Percentiles rank a stretch among this genome's conserved stretches.
These are phyloP conservation scores for Hippocampus barbouri DNA, from an alignment of 2,113 vertebrate species.

Conservation along the genomic window DNA sequence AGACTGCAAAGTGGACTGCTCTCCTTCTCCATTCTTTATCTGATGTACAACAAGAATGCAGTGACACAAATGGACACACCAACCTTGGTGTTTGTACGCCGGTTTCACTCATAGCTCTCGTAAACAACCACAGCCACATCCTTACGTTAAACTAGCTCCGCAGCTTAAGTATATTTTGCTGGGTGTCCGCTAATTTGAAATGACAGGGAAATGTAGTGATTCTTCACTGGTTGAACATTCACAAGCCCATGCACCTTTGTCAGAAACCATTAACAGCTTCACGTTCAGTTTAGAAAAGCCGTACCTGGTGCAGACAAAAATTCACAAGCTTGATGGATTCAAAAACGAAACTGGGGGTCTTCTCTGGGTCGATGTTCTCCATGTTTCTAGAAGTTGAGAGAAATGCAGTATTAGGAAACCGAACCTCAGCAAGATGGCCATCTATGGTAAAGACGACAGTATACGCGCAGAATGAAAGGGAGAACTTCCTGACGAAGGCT, in stretches of 20 bases:
- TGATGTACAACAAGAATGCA: slow-evolving; percentile 48
- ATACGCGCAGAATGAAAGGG: not conserved
- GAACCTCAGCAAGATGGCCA: not conserved
- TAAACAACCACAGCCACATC: not conserved
- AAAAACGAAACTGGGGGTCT: slow-evolving; percentile 76
- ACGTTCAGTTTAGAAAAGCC: slow-evolving; percentile 8
- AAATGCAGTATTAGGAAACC: slow-evolving; percentile 14
- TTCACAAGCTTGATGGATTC: slow-evolving; percentile 81
- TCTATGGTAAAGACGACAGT: slow-evolving; percentile 2
- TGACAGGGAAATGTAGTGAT: not conserved
- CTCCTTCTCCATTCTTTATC: slow-evolving; percentile 74
- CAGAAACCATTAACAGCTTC: slow-evolving; percentile 12
- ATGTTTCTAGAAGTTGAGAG: slow-evolving; percentile 74
- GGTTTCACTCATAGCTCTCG: not conserved
- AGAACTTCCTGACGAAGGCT: slow-evolving; percentile 10
- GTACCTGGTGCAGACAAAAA: slow-evolving; percentile 77
- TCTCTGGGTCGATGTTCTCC: slow-evolving; percentile 82
- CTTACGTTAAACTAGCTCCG: slow-evolving; percentile 47
- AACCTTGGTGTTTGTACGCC: not conserved
- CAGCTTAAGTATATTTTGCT: slow-evolving; percentile 16
- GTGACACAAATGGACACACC: slow-evolving; percentile 4
- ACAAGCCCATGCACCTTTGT: not conserved
- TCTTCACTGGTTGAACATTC: not conserved
- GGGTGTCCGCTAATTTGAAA: not conserved
- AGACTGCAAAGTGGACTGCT: slow-evolving; percentile 63